Conservation (phyloP, 1,140 invertebrate species). For the Arctopsyche grandis region DNA sequence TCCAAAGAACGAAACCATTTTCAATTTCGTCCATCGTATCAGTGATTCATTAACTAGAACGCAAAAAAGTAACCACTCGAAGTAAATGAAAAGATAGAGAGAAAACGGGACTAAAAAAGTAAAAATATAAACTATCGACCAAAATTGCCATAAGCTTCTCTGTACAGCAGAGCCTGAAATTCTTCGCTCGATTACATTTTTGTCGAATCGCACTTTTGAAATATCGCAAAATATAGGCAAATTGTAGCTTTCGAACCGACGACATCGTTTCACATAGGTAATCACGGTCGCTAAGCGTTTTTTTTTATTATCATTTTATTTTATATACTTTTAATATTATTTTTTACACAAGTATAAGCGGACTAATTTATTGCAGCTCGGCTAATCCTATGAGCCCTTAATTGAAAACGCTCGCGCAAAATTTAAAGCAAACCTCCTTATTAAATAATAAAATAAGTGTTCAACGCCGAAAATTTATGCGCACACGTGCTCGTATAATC, state of each 20-base stretch:
- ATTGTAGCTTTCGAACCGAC: too few relatives aligned
- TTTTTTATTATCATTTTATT: neutral
- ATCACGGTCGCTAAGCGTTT: neutral
- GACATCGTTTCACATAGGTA: neutral
- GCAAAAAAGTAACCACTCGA: neutral
- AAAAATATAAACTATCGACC: constrained; percentile 3
- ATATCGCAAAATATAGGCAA: too few relatives aligned
- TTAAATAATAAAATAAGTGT: constrained; percentile 8
- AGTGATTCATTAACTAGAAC: neutral
- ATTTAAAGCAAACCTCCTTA: neutral
- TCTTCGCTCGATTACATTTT: constrained; percentile 15
- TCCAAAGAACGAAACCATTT: neutral
- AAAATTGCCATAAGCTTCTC: neutral
- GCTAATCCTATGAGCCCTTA: neutral
- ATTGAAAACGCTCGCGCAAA: neutral
- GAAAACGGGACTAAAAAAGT: neutral
- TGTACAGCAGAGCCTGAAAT: neutral
- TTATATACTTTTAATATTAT: neutral
- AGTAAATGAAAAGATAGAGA: neutral
- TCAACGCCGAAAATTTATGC: neutral
- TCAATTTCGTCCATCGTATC: neutral
- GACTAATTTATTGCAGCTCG: neutral
- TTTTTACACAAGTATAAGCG: neutral
- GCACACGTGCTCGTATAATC: constrained; percentile 6
- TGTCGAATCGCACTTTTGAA: neutral